Conservation (phyloP, 2,797 vertebrate genomes). For the Paedocypris micromegethes region DNA sequence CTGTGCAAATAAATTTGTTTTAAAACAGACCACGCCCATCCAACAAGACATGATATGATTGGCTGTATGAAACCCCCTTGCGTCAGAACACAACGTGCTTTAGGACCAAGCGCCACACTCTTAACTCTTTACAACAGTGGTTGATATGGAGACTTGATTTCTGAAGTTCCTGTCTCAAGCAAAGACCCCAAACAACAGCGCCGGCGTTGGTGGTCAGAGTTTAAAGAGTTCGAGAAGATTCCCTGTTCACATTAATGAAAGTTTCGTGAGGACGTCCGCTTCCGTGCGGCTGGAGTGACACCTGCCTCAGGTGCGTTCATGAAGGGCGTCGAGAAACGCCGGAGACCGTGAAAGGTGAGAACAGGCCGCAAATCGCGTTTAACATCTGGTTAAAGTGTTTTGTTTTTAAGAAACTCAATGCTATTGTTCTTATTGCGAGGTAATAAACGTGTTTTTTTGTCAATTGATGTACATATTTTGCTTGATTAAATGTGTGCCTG, state of each 20-base stretch:
- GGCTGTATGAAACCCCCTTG: too few species aligned
- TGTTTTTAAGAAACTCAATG: too few species aligned
- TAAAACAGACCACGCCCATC: too few species aligned
- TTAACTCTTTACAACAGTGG: conserved; percentile 40
- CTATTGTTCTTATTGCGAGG: too few species aligned
- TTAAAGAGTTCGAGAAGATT: not conserved
- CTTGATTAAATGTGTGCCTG: too few species aligned
- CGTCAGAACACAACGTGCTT: not conserved
- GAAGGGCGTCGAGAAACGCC: conserved; percentile 26
- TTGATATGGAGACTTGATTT: conserved; percentile 40
- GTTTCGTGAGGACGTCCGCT: not conserved
- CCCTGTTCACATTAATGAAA: conserved; percentile 1
- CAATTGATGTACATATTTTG: too few species aligned
- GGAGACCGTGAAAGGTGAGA: conserved; percentile 13
- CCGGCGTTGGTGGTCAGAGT: not conserved
- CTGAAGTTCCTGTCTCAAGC: conserved; percentile 57
- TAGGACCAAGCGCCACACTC: conserved; percentile 45
- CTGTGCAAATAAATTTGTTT: too few species aligned
- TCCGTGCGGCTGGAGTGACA: conserved; percentile 9
- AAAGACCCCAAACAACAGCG: not conserved
- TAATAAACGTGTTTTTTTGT: too few species aligned
- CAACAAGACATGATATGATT: too few species aligned
- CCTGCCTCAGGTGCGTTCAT: conserved; percentile 41
- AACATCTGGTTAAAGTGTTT: not conserved
- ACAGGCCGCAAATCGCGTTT: conserved; percentile 12